Percentiles rank a stretch among this genome's conserved stretches.
phyloP scores from a whole-genome alignment of 2,797 vertebrate species.

The Amniataba percoides region DNA sequence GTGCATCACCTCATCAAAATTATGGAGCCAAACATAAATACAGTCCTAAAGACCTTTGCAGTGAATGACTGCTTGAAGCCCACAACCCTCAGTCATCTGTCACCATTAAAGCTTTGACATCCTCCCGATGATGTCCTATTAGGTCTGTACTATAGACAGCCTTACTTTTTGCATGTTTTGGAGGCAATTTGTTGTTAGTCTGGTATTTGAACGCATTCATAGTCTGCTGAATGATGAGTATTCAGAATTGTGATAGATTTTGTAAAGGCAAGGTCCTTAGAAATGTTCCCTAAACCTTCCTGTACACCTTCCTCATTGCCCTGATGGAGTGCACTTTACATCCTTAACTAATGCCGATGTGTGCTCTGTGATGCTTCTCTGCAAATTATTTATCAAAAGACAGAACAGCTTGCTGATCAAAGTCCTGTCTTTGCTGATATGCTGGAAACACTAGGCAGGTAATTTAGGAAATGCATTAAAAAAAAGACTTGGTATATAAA shows the following conservation, averaged over 20 bases:
- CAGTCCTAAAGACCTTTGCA: too few species aligned
- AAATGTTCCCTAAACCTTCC: not conserved
- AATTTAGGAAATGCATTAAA: constrained; percentile 10
- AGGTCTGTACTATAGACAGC: not conserved
- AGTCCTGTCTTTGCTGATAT: constrained; percentile 1
- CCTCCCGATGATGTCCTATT: not conserved
- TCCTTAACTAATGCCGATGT: too few species aligned
- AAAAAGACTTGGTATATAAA: constrained; percentile 13
- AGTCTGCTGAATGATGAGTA: not conserved
- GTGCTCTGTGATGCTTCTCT: not conserved
- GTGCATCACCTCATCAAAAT: too few species aligned
- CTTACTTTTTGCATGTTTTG: not conserved
- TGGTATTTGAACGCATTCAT: not conserved
- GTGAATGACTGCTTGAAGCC: too few species aligned
- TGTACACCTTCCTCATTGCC: not conserved
- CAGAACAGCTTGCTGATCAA: constrained; percentile 2
- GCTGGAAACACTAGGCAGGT: not conserved
- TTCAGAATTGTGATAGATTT: not conserved
- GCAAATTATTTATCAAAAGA: constrained; percentile 13
- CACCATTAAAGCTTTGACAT: not conserved
- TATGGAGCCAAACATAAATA: too few species aligned
- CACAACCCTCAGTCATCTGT: too few species aligned
- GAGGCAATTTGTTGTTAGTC: not conserved
- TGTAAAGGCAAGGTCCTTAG: not conserved
- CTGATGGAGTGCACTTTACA: not conserved